Percentiles rank a stretch among this genome's conserved stretches.
Evolutionary conservation across 2,113 vertebrate species (phyloP).

Genomic region (Accipiter virgatus): DNA sequence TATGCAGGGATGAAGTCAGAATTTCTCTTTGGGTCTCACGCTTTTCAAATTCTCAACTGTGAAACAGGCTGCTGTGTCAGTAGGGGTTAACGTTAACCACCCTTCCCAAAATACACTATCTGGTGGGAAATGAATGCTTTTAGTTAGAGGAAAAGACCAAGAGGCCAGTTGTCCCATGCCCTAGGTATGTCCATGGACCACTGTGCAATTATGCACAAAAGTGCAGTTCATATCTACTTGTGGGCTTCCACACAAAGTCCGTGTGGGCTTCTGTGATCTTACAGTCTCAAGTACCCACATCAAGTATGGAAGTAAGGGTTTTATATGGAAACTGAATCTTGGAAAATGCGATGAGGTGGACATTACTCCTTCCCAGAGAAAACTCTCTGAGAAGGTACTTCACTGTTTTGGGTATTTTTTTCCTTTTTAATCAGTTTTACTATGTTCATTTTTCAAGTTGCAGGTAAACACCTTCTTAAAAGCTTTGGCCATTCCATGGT

Average conservation of each 20-base stretch:
- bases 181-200: background rate
- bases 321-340: background rate
- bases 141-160: background rate
- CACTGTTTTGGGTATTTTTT: background rate
- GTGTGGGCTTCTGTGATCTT: background rate
- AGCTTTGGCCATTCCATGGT: background rate
- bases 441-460: background rate
- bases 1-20: accelerated
- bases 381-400: background rate
- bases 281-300: background rate
- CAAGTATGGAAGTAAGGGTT: background rate
- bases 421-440: background rate
- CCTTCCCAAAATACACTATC: background rate
- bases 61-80: background rate
- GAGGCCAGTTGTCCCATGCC: background rate
- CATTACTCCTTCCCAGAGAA: background rate
- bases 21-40: background rate
- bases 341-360: background rate
- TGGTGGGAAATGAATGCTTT: background rate
- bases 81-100: background rate
- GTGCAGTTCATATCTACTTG: background rate
- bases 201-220: background rate
- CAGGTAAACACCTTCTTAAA: background rate
- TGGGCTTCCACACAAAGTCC: background rate
- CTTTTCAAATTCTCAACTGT: background rate